Evolutionary conservation across 2,113 vertebrate genomes (phyloP).

Genomic region (Brachirus orientalis): DNA sequence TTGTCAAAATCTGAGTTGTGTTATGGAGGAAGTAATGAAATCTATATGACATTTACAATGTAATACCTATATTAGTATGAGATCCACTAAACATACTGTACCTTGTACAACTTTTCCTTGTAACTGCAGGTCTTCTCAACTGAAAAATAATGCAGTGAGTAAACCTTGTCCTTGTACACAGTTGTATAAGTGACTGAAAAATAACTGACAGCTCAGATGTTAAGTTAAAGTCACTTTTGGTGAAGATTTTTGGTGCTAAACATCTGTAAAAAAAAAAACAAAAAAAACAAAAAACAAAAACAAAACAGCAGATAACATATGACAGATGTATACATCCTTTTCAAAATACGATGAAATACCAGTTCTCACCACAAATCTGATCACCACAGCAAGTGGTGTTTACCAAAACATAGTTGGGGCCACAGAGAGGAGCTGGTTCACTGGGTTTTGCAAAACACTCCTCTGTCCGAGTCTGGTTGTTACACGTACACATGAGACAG

Average conservation of each 20-base stretch:
- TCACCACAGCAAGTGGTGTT: slow-evolving; percentile 62
- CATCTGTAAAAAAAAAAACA: too few relatives aligned
- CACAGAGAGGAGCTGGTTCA: slow-evolving; percentile 10
- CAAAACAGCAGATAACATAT: too few relatives aligned
- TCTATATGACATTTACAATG: too few relatives aligned
- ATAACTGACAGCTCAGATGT: too few relatives aligned
- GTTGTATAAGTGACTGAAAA: too few relatives aligned
- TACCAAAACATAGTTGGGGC: slow-evolving; percentile 13
- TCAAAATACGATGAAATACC: not conserved
- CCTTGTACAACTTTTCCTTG: slow-evolving; percentile 58
- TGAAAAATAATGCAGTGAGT: slow-evolving; percentile 41
- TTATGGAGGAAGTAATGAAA: not conserved
- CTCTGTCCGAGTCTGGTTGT: slow-evolving; percentile 61
- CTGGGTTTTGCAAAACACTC: slow-evolving; percentile 49
- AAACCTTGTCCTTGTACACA: not conserved
- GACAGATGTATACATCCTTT: too few relatives aligned
- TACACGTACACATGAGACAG: slow-evolving; percentile 73
- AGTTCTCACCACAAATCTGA: slow-evolving; percentile 65
- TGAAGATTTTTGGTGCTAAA: too few relatives aligned
- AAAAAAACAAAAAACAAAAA: too few relatives aligned
- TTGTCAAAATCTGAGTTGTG: not conserved
- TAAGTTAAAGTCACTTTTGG: not conserved
- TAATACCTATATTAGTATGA: not conserved
- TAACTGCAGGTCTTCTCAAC: slow-evolving; percentile 74
- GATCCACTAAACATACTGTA: slow-evolving; percentile 38